A percentile compares a stretch with the other conserved stretches of the same genome.
phyloP scores from a whole-genome alignment of 2,113 vertebrate species.

The Pangasianodon gigas region DNA sequence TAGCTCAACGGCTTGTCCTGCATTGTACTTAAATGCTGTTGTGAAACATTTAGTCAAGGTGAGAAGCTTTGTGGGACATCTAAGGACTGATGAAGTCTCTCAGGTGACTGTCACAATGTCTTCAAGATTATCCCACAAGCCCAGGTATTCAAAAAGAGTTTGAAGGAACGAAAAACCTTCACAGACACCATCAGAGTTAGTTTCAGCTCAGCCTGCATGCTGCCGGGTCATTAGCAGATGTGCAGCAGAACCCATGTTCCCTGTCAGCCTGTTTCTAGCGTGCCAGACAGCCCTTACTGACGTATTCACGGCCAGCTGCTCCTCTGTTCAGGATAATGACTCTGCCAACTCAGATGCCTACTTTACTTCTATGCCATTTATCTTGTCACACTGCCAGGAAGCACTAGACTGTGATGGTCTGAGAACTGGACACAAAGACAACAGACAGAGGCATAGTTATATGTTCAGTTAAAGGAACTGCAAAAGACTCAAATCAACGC shows the following conservation, averaged over 20 bases:
- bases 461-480: slow-evolving; percentile 3
- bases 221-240: slow-evolving; percentile 75
- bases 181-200: slow-evolving; percentile 60
- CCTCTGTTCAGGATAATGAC: slow-evolving; percentile 52
- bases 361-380: slow-evolving; percentile 37
- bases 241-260: slow-evolving; percentile 65
- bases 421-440: slow-evolving; percentile 31
- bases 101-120: background rate
- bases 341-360: slow-evolving; percentile 52
- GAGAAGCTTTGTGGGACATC: background rate
- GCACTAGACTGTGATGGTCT: slow-evolving; percentile 70
- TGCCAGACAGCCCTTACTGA: slow-evolving; percentile 53
- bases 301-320: slow-evolving; percentile 72
- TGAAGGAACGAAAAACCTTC: background rate
- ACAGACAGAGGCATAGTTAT: background rate
- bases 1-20: background rate
- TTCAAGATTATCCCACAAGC: background rate
- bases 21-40: background rate
- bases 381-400: slow-evolving; percentile 66
- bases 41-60: background rate
- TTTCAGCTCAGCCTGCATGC: slow-evolving; percentile 51
- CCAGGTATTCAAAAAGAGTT: background rate
- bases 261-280: slow-evolving; percentile 59
- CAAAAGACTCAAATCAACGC: background rate
- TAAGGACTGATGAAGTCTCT: background rate